A percentile compares a stretch with the other conserved stretches of the same genome.
phyloP scores from a whole-genome alignment of 1,140 invertebrate genomes.

The Eupristina koningsbergeri region DNA sequence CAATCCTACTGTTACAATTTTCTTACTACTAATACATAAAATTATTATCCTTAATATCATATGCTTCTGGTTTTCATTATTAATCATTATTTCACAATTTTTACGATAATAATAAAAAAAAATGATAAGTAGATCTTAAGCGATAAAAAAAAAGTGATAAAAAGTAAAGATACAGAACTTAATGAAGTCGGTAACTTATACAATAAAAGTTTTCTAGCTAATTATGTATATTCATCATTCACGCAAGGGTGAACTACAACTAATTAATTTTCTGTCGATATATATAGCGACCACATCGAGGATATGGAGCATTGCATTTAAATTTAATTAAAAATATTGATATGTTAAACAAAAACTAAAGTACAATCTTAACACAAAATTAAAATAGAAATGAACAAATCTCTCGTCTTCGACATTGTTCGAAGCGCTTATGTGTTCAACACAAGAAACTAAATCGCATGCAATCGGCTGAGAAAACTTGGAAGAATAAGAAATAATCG shows the following conservation, averaged over 20 bases:
- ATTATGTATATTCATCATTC: not conserved
- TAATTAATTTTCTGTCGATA: not conserved
- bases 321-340: no score
- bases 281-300: not conserved
- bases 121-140: not conserved
- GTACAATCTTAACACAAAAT: no score
- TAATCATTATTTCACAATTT: not conserved
- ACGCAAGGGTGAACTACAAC: not conserved
- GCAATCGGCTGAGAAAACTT: constrained; percentile 28
- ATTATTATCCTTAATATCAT: not conserved
- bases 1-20: not conserved
- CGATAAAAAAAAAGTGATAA: not conserved
- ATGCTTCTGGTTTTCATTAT: not conserved
- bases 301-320: no score
- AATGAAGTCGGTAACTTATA: not conserved
- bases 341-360: no score
- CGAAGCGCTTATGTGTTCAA: not conserved
- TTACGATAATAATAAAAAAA: not conserved
- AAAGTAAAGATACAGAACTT: not conserved
- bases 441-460: constrained; percentile 11
- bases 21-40: not conserved
- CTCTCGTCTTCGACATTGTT: not conserved
- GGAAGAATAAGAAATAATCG: constrained; percentile 47
- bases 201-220: not conserved
- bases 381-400: no score